Evolutionary conservation across 2,113 vertebrate species (phyloP).

Genomic region (Forbesichthys agassizii): DNA sequence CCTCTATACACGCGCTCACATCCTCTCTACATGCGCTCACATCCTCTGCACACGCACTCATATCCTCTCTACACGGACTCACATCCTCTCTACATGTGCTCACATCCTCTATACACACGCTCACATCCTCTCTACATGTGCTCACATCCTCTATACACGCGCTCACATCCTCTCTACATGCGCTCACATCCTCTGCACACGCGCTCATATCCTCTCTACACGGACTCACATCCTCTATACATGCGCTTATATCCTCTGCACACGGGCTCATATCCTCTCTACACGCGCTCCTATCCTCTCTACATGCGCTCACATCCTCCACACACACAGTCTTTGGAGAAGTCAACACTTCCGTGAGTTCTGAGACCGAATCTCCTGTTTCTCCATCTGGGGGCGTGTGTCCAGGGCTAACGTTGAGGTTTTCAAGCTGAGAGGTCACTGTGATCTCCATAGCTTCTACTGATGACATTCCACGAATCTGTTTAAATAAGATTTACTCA

Average conservation of each 20-base stretch:
- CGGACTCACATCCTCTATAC: too few relatives aligned
- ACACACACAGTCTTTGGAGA: not conserved
- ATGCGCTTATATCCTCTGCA: not conserved
- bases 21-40: too few relatives aligned
- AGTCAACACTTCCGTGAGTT: accelerated
- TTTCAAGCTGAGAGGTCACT: slow-evolving; percentile 11
- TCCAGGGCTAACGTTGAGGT: not conserved
- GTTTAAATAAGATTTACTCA: too few relatives aligned
- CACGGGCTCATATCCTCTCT: accelerated
- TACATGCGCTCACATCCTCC: not conserved
- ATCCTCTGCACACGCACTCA: too few relatives aligned
- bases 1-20: too few relatives aligned
- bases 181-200: not conserved
- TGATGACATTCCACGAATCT: too few relatives aligned
- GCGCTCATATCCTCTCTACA: not conserved
- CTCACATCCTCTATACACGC: too few relatives aligned
- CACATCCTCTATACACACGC: too few relatives aligned
- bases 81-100: too few relatives aligned
- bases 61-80: too few relatives aligned
- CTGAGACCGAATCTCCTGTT: not conserved
- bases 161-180: too few relatives aligned
- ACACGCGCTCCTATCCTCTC: accelerated
- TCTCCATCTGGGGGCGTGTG: not conserved
- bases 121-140: too few relatives aligned
- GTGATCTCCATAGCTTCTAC: slow-evolving; percentile 39